Percentiles rank a stretch among this genome's conserved stretches.
These are phyloP conservation scores for Canis aureus DNA, from an alignment of 2,113 vertebrate species.

Conservation along the genomic window DNA sequence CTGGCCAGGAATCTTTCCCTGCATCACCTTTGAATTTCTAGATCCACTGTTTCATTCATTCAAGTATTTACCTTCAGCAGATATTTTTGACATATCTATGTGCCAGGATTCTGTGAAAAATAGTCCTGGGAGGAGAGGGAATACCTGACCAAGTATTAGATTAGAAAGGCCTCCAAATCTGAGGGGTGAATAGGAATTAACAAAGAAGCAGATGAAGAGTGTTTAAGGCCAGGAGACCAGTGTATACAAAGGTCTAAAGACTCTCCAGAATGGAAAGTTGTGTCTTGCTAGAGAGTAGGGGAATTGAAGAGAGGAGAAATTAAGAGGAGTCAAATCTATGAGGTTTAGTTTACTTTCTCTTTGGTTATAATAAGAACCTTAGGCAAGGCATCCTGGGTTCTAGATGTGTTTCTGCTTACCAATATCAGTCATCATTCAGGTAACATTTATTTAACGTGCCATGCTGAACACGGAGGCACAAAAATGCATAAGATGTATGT, in stretches of 20 bases:
- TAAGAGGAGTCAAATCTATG: background rate
- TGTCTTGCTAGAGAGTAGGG: background rate
- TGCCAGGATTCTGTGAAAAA: slow-evolving; percentile 44
- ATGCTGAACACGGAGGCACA: background rate
- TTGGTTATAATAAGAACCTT: background rate
- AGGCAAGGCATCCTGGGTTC: background rate
- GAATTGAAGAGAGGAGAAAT: slow-evolving; percentile 32
- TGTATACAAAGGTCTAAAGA: background rate
- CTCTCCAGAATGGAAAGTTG: background rate
- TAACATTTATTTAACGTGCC: background rate
- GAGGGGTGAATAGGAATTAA: slow-evolving; percentile 29
- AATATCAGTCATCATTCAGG: background rate
- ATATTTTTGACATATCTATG: background rate
- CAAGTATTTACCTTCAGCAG: background rate
- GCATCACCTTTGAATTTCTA: slow-evolving; percentile 43
- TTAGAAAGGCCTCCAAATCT: background rate
- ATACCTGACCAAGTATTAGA: background rate
- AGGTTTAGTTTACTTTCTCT: slow-evolving; percentile 1
- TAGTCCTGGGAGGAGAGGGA: background rate
- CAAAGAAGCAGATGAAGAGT: background rate
- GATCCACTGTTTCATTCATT: slow-evolving; percentile 36
- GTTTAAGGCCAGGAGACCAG: background rate
- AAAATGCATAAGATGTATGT: background rate
- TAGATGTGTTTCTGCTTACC: background rate
- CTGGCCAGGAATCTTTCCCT: background rate